Evolutionary conservation across 1,140 invertebrate species (phyloP), one percentile per base, ranked within the genome.

Genomic region (Mamestra configurata): DNA sequence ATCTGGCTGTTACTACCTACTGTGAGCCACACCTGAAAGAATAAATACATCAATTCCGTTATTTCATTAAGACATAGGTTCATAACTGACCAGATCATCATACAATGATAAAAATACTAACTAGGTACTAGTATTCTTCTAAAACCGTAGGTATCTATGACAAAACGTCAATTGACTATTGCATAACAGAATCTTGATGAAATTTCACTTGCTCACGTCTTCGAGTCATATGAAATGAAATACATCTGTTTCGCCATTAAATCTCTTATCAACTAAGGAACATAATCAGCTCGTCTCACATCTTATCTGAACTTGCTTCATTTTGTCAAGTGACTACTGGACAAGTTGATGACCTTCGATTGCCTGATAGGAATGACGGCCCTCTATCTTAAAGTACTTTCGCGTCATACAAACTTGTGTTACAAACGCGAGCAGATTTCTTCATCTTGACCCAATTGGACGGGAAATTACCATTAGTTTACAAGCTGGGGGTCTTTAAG

Each of bases 331-430:
- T 31, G 57, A n/a, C 57, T 61, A n/a, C 18, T 20, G 20, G 15
- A 35, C 27, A 61, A 61, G 57, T 61, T 24, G 27, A 8, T 59
- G 18, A 35, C 57, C 57, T 61, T 61, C 27, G 57, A 31, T 61
- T 61, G 57, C 24, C 51, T 24, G 51, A 55, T 55, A 55, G 18
- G 2, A 22, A 11, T 24, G 20, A 55, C 15, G 11, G 51, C 24
- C 20, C 20, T 10, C 8, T 24, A 22, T 11, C 11, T 20, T 11
- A 4, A 24, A 4, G 4, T 22, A 55, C 20, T 55, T 55, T 55
- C 20, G 7, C 51, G 20, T 55, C 22, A 11, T 24, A 22, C 20
- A 1, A 55, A 55, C 22, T 24, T 24, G 51, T 55, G 20, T 55
- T 24, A 2, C 11, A 24, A 55, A 46, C 43, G 43, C 43, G 13